Evolutionary conservation across 2,113 vertebrate species (phyloP).

Genomic region (Alaudala cheleensis): DNA sequence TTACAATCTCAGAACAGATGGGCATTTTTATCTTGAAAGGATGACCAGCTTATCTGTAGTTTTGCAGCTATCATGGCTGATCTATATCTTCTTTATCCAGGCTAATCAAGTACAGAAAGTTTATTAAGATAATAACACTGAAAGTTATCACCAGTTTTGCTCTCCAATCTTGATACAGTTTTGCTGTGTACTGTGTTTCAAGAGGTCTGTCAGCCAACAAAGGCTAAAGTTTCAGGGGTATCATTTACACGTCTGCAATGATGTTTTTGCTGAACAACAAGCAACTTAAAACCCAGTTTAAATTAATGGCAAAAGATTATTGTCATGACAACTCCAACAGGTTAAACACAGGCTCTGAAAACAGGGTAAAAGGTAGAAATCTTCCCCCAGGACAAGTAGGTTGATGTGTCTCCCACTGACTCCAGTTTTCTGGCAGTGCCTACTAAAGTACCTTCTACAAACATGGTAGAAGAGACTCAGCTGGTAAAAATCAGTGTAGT

Average conservation of each 20-base stretch:
- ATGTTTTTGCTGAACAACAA: constrained; percentile 4
- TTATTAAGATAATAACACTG: constrained; percentile 78
- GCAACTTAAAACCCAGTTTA: constrained; percentile 32
- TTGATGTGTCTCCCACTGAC: background rate
- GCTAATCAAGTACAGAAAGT: constrained; percentile 78
- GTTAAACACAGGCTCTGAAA: constrained; percentile 31
- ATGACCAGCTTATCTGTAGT: constrained; percentile 74
- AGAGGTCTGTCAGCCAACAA: constrained; percentile 28
- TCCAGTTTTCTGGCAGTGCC: background rate
- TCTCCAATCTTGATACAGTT: constrained; percentile 69
- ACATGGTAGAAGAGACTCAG: background rate
- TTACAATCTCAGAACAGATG: constrained; percentile 76
- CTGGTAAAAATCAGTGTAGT: background rate
- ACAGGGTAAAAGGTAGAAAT: background rate
- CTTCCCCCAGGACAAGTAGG: background rate
- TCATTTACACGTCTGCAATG: background rate
- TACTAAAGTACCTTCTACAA: background rate
- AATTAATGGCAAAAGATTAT: constrained; percentile 61
- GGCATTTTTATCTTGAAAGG: constrained; percentile 77
- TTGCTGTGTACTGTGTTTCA: constrained; percentile 61
- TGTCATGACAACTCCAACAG: constrained; percentile 38
- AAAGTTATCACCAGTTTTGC: constrained; percentile 62
- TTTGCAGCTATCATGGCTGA: constrained; percentile 68
- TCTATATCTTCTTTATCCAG: constrained; percentile 74
- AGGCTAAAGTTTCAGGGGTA: constrained; percentile 36